Conservation (phyloP, 2,888 invertebrate genomes). For the Minunthozetes semirufus region DNA sequence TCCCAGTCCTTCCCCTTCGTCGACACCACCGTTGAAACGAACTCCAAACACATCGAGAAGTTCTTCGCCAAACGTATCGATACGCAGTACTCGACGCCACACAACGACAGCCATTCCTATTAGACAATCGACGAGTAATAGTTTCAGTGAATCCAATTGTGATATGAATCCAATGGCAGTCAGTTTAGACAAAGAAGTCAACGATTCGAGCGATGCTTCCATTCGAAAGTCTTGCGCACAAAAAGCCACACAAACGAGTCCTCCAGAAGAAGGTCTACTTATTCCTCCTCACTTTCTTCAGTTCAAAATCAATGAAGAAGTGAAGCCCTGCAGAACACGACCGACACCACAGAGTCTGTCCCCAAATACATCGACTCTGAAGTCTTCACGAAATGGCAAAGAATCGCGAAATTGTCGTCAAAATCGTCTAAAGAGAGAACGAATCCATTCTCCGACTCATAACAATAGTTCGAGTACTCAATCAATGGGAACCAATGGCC, state of each 20-base stretch:
- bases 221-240: constrained; percentile 52
- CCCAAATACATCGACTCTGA: constrained; percentile 54
- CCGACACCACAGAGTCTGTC: constrained; percentile 43
- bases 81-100: neutral
- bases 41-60: constrained; percentile 44
- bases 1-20: constrained; percentile 63
- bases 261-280: constrained; percentile 15
- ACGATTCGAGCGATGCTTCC: constrained; percentile 48
- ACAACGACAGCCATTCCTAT: constrained; percentile 11
- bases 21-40: constrained; percentile 57
- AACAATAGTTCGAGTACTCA: constrained; percentile 42
- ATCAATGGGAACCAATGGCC: constrained; percentile 26
- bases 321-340: neutral
- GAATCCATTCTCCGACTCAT: constrained; percentile 47
- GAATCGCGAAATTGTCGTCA: neutral
- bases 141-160: neutral
- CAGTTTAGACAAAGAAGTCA: neutral
- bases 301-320: constrained; percentile 6
- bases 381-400: constrained; percentile 43
- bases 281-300: constrained; percentile 1
- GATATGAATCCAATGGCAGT: neutral
- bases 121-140: neutral
- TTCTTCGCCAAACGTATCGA: constrained; percentile 30
- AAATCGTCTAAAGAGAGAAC: constrained; percentile 54
- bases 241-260: constrained; percentile 63